Base-by-base conservation (phyloP, 2,888 invertebrate species). In the Cosmopolites sordidus region DNA sequence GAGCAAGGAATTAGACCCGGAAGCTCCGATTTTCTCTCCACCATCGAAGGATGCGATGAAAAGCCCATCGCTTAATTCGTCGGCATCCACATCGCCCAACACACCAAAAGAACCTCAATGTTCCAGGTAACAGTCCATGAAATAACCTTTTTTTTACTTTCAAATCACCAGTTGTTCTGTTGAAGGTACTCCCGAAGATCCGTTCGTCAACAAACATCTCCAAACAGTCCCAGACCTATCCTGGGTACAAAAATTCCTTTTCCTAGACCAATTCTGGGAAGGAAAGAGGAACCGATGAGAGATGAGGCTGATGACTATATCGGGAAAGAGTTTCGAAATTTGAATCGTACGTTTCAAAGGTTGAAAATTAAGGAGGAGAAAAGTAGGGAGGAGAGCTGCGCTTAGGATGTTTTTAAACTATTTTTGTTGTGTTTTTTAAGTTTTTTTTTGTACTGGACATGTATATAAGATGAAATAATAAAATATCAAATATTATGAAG, bases 181-280 rank as follows among this genome's bases (percentile, higher is more conserved):
- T n/a, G 2, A 5, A 57, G 60, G 17, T 60, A 59, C 44, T 60
- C 60, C 11, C 54, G 60, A 45, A 27, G 51, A 27, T 60, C 63
- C 4, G 60, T 61, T 11, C 49, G 64, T 33, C 54, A 51, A 15
- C 58, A 56, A 15, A 11, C 45, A 15, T 38, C 53, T 1, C 56
- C 60, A 5, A 59, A 58, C 39, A 62, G 60, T 47, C 66, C 66
- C 1, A 48, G 66, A 38, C 66, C 66, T 1, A 66, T 66, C 29
- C 43, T 66, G 30, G 66, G 66, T 2, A 61, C 60, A 2, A 64
- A 63, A 47, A 29, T 48, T 2, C 60, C 64, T 1, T 64, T 62
- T 52, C 65, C 65, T 2, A 58, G 66, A 39, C 61, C 66, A 1
- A 66, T 66, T 48, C 46, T 66, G 44, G 66, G 66, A 18, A 59